phyloP scores from a whole-genome alignment of 2,113 vertebrate genomes.

The Datnioides undecimradiatus region DNA sequence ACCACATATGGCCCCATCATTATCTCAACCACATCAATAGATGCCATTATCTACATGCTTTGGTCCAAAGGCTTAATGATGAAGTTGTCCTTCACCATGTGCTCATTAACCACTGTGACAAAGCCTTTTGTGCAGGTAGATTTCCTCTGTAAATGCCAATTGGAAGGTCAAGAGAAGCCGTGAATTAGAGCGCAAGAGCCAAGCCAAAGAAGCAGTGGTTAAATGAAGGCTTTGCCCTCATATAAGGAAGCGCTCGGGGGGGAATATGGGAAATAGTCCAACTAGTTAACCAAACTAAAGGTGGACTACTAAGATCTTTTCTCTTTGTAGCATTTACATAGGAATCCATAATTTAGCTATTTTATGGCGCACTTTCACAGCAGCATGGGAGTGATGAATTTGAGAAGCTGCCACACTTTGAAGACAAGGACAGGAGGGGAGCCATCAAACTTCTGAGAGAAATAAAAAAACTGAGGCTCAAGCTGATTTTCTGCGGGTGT shows the following conservation, averaged over 20 bases:
- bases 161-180: slow-evolving; percentile 55
- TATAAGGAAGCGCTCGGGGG: not conserved
- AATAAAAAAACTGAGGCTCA: slow-evolving; percentile 40
- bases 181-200: slow-evolving; percentile 10
- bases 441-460: slow-evolving; percentile 45
- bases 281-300: slow-evolving; percentile 16
- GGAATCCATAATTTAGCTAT: slow-evolving; percentile 8
- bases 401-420: slow-evolving; percentile 32
- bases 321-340: slow-evolving; percentile 16
- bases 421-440: slow-evolving; percentile 46
- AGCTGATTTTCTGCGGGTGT: slow-evolving; percentile 58
- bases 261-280: not conserved
- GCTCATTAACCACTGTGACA: slow-evolving; percentile 72
- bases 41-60: slow-evolving; percentile 52
- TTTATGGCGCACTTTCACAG: slow-evolving; percentile 1
- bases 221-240: slow-evolving; percentile 28
- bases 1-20: slow-evolving; percentile 11
- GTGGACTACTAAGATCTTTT: slow-evolving; percentile 11
- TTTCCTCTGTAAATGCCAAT: slow-evolving; percentile 63
- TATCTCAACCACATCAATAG: slow-evolving; percentile 59
- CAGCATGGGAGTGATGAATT: not conserved
- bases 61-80: slow-evolving; percentile 60
- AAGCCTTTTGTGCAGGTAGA: slow-evolving; percentile 65
- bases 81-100: slow-evolving; percentile 58
- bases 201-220: slow-evolving; percentile 21